These are phyloP conservation scores for Petromus typicus DNA, from an alignment of 2,113 vertebrate species.

Conservation along the genomic window DNA sequence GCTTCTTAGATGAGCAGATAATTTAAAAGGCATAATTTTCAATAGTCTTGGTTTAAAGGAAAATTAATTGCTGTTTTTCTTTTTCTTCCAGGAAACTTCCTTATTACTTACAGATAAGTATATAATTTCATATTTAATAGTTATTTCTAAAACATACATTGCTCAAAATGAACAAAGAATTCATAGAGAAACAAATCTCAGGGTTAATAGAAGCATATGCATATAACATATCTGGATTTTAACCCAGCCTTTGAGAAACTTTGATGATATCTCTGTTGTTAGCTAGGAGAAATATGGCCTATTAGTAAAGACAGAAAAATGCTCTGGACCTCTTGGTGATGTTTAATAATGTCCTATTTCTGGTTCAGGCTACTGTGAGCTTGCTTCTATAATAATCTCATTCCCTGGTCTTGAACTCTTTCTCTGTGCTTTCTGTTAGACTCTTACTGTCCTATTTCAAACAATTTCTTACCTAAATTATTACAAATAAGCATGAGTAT, in stretches of 20 bases:
- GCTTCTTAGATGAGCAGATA: constrained; percentile 33
- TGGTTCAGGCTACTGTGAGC: neutral
- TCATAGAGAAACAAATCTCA: neutral
- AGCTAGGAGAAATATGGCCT: neutral
- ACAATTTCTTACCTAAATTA: neutral
- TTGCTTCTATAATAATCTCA: neutral
- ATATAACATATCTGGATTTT: neutral
- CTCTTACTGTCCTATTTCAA: neutral
- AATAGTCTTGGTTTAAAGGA: constrained; percentile 4
- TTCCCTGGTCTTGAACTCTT: neutral
- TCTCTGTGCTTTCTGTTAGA: neutral
- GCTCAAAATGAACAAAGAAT: constrained; percentile 14
- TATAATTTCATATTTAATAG: constrained; percentile 22
- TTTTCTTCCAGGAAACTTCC: neutral
- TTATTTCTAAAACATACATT: constrained; percentile 24
- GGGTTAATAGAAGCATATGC: neutral
- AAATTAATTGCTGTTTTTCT: constrained; percentile 23
- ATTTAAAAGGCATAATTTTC: constrained; percentile 47
- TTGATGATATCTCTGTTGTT: neutral
- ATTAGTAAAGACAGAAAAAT: neutral
- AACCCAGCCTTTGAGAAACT: neutral
- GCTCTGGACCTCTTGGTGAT: neutral
- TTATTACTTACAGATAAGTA: constrained; percentile 1
- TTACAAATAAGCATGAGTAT: neutral
- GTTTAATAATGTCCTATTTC: neutral